Evolutionary conservation across 92 coral and sea anemone genomes (phyloP).

Genomic region (Epizoanthus illoricatus): DNA sequence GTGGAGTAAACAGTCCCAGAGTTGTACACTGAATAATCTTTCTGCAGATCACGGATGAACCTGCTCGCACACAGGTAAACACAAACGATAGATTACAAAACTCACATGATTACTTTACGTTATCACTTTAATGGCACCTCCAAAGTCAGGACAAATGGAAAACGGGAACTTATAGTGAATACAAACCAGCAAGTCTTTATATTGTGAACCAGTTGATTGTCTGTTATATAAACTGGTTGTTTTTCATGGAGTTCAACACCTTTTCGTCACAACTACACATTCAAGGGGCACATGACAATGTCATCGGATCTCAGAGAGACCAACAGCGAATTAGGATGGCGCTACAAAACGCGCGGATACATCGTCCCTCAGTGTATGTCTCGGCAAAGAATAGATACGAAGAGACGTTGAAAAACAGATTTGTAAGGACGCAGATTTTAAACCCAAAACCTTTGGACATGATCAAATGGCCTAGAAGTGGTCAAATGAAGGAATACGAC

Average conservation of each 20-base stretch:
- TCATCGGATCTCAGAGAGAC: not conserved
- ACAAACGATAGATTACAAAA: not conserved
- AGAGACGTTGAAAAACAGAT: slow-evolving; percentile 10
- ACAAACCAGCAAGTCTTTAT: not conserved
- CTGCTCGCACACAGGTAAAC: not conserved
- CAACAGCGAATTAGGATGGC: slow-evolving; percentile 32
- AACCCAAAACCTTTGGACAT: not conserved
- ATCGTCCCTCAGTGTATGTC: slow-evolving; percentile 46
- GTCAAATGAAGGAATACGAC: not conserved
- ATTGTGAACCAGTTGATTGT: not conserved
- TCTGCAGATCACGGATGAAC: not conserved
- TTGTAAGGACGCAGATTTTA: not conserved
- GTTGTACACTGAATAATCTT: not conserved
- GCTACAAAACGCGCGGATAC: slow-evolving; percentile 52
- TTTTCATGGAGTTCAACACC: slow-evolving; percentile 1
- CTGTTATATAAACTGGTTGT: not conserved
- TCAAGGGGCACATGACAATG: not conserved
- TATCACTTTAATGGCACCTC: not conserved
- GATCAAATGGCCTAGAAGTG: not conserved
- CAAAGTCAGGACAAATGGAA: not conserved
- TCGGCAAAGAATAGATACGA: slow-evolving; percentile 19
- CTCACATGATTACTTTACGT: not conserved
- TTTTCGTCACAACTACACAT: not conserved
- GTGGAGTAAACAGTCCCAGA: not conserved
- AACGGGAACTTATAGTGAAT: not conserved